A percentile compares a stretch with the other conserved stretches of the same genome.
Conservation (phyloP, 2,888 invertebrate genomes). For the Eristalis pertinax region DNA sequence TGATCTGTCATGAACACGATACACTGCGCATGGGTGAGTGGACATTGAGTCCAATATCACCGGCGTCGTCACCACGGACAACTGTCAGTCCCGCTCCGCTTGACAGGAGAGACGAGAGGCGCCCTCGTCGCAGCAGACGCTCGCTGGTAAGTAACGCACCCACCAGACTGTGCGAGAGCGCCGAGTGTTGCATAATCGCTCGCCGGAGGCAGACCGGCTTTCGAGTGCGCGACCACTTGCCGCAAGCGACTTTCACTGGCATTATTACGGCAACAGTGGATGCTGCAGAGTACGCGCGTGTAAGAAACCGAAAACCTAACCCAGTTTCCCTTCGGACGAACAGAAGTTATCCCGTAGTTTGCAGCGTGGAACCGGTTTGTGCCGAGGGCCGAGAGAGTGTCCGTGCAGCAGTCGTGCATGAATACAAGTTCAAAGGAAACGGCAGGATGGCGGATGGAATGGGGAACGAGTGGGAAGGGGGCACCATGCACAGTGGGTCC, state of each 20-base stretch:
- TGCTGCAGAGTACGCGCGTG: constrained; percentile 8
- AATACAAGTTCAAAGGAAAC: constrained; percentile 42
- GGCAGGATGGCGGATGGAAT: constrained; percentile 25
- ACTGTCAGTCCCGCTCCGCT: constrained; percentile 11
- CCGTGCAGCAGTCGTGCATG: constrained; percentile 16
- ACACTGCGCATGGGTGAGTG: constrained; percentile 28
- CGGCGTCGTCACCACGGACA: constrained; percentile 13
- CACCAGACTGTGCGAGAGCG: constrained; percentile 52
- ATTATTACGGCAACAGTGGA: constrained; percentile 55
- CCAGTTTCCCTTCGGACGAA: constrained; percentile 69
- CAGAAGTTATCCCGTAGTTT: neutral
- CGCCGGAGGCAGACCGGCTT: constrained; percentile 46
- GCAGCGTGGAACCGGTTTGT: constrained; percentile 52
- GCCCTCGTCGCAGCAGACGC: neutral
- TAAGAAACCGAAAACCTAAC: constrained; percentile 55
- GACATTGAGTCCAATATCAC: constrained; percentile 56
- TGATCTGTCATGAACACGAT: constrained; percentile 55
- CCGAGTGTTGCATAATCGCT: constrained; percentile 54
- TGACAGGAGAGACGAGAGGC: constrained; percentile 37
- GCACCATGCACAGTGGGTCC: constrained; percentile 3
- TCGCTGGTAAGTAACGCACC: neutral
- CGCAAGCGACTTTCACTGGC: constrained; percentile 68
- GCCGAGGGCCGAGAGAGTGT: neutral
- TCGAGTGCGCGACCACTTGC: constrained; percentile 43
- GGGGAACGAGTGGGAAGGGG: neutral